Percentiles rank a stretch among this genome's conserved stretches.
Evolutionary conservation across 2,888 invertebrate species (phyloP).

Genomic region (Rhorus exstirpatorius): DNA sequence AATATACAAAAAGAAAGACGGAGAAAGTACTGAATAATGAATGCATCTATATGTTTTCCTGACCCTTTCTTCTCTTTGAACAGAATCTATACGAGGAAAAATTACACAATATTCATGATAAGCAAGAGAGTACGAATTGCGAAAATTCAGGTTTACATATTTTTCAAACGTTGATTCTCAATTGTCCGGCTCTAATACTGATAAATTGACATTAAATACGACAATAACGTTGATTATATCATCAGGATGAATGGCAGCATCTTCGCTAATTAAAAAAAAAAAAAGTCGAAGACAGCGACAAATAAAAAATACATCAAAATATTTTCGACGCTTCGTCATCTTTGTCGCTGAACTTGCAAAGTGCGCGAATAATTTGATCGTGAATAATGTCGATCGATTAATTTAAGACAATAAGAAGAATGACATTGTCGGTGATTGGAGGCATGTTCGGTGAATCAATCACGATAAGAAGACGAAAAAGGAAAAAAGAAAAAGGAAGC

Average conservation of each 20-base stretch:
- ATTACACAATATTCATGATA: no score
- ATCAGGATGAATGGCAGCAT: neutral
- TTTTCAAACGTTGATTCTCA: neutral
- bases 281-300: no score
- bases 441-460: neutral
- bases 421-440: constrained; percentile 31
- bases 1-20: neutral
- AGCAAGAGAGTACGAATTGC: neutral
- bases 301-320: no score
- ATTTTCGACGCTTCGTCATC: no score
- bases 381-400: neutral
- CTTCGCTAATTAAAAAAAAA: neutral
- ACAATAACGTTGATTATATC: neutral
- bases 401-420: constrained; percentile 24
- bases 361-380: neutral
- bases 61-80: neutral
- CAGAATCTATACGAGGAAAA: neutral
- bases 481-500: constrained; percentile 14
- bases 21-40: neutral
- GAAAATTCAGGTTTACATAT: no score
- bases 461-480: neutral
- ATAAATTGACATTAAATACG: neutral
- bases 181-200: neutral
- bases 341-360: no score
- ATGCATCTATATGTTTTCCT: neutral